Percentiles rank a stretch among this genome's conserved stretches.
phyloP scores from a whole-genome alignment of 2,888 invertebrate genomes.

The Campoplex nolae region DNA sequence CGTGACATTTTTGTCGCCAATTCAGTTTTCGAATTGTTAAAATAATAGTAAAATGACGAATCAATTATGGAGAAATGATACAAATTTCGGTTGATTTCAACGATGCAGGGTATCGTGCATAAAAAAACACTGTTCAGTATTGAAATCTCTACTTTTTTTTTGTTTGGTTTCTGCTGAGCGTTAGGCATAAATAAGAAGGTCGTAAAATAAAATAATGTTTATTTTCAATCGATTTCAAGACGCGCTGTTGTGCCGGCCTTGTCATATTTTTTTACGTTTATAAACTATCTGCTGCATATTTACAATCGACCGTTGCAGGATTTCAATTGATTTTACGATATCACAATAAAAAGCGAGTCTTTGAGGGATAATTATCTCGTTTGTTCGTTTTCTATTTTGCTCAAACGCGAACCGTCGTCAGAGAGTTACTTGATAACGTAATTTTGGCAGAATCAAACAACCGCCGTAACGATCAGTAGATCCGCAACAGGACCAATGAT shows the following conservation, averaged over 20 bases:
- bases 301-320: conserved; percentile 18
- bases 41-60: background rate
- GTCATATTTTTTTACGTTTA: background rate
- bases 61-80: background rate
- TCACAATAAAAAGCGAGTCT: conserved; percentile 29
- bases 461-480: conserved; percentile 77
- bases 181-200: background rate
- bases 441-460: conserved; percentile 69
- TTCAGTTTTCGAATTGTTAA: background rate
- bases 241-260: background rate
- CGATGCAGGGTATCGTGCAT: background rate
- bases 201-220: conserved; percentile 36
- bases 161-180: background rate
- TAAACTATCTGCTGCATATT: conserved; percentile 12
- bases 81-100: background rate
- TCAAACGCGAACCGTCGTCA: conserved; percentile 35
- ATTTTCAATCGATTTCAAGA: conserved; percentile 12
- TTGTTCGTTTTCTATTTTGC: background rate
- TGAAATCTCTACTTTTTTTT: background rate
- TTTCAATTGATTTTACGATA: conserved; percentile 8
- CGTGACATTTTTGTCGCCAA: background rate
- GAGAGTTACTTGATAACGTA: conserved; percentile 64
- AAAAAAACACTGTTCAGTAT: background rate
- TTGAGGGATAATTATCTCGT: background rate
- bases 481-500: conserved; percentile 95